These are phyloP conservation scores for Heliocidaris tuberculata DNA, from an alignment of 35 echinoderm and acorn worm species.

Conservation along the genomic window DNA sequence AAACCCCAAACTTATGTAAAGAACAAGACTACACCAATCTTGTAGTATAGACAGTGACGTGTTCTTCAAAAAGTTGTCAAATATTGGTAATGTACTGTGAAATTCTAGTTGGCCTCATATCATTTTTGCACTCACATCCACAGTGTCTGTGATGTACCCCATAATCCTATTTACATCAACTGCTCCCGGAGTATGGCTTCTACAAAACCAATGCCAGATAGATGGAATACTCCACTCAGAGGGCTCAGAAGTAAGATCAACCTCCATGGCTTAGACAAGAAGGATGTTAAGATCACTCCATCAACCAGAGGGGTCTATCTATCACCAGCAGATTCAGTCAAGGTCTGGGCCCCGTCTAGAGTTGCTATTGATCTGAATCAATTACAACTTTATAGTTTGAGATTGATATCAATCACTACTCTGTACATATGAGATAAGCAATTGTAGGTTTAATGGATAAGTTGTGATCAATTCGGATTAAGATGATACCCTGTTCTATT, in stretches of 20 bases:
- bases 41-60: too few relatives aligned
- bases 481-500: too few relatives aligned
- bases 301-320: constrained; percentile 65
- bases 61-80: too few relatives aligned
- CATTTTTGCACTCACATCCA: neutral
- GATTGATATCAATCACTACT: too few relatives aligned
- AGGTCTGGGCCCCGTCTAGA: constrained; percentile 32
- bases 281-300: constrained; percentile 44
- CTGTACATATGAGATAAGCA: too few relatives aligned
- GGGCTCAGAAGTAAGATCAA: constrained; percentile 34
- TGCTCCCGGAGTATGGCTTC: constrained; percentile 27
- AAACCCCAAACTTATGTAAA: too few relatives aligned
- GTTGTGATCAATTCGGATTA: too few relatives aligned
- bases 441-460: too few relatives aligned
- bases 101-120: too few relatives aligned
- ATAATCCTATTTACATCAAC: constrained; percentile 67
- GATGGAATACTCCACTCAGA: constrained; percentile 18
- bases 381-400: too few relatives aligned
- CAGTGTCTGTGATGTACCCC: constrained; percentile 63
- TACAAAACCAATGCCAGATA: neutral
- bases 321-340: constrained; percentile 37
- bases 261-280: constrained; percentile 51
- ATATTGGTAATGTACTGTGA: too few relatives aligned
- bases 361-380: neutral
- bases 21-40: too few relatives aligned